phyloP scores from a whole-genome alignment of 2,888 invertebrate species.

The Sisyra terminalis region DNA sequence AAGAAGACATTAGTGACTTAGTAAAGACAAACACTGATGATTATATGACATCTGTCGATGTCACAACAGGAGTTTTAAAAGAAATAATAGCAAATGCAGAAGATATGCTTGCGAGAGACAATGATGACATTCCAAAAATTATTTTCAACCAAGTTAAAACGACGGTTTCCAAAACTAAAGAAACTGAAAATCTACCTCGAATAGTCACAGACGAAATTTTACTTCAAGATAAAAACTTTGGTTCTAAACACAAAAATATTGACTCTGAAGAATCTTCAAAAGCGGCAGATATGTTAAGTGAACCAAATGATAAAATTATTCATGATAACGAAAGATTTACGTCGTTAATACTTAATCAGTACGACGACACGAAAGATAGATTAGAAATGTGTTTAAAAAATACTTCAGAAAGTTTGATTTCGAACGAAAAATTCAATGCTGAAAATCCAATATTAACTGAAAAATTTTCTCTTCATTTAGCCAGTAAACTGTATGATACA shows the following conservation, averaged over 20 bases:
- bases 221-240: background rate
- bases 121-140: constrained; percentile 1
- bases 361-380: constrained; percentile 7
- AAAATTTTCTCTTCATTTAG: constrained; percentile 18
- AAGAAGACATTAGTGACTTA: background rate
- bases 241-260: background rate
- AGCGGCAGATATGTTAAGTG: background rate
- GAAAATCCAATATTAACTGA: constrained; percentile 8
- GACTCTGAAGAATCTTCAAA: background rate
- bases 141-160: background rate
- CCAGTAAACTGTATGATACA: constrained; percentile 28
- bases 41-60: background rate
- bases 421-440: constrained; percentile 5
- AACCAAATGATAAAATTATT: background rate
- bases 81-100: constrained; percentile 4
- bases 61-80: constrained; percentile 3
- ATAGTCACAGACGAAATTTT: background rate
- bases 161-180: background rate
- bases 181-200: background rate
- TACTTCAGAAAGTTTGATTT: constrained; percentile 8
- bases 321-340: constrained; percentile 1
- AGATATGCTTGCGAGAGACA: constrained; percentile 5
- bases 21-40: background rate
- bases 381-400: constrained; percentile 9
- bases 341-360: background rate